Percentiles rank a stretch among this genome's conserved stretches.
phyloP scores from a whole-genome alignment of 1,140 invertebrate species.

The Caenorhabditis brenneri region DNA sequence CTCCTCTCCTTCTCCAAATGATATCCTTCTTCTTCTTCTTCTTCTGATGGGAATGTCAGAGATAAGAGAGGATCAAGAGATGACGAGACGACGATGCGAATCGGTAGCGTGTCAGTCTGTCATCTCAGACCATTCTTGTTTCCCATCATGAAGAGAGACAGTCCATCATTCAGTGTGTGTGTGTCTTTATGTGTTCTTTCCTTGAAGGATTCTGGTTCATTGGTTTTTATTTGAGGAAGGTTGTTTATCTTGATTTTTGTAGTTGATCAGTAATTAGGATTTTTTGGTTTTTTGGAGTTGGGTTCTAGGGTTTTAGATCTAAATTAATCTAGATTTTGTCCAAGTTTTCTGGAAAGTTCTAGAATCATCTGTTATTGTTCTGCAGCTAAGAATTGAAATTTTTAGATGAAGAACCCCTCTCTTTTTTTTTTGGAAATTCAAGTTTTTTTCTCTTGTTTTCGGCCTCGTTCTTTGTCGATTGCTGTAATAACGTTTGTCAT shows the following conservation, averaged over 20 bases:
- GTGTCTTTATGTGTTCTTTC: background rate
- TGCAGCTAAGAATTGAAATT: no score
- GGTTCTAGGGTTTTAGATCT: no score
- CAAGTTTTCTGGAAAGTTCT: no score
- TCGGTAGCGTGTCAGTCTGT: constrained; percentile 27
- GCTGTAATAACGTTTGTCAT: no score
- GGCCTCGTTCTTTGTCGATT: no score
- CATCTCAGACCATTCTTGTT: background rate
- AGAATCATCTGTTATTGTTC: no score
- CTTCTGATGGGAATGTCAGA: background rate
- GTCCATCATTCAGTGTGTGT: background rate
- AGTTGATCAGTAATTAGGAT: no score
- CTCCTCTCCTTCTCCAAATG: background rate
- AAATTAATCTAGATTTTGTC: no score
- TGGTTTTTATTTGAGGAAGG: background rate
- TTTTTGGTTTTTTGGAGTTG: no score
- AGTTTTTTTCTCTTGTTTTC: no score
- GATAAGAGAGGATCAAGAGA: background rate
- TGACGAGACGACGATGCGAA: background rate
- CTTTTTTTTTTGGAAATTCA: no score
- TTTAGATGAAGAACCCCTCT: no score
- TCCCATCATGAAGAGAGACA: background rate
- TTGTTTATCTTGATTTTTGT: background rate
- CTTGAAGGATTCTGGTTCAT: background rate
- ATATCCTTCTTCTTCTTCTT: background rate